Base-by-base conservation (phyloP, 2,888 invertebrate genomes). In the Prosapia bicincta region DNA sequence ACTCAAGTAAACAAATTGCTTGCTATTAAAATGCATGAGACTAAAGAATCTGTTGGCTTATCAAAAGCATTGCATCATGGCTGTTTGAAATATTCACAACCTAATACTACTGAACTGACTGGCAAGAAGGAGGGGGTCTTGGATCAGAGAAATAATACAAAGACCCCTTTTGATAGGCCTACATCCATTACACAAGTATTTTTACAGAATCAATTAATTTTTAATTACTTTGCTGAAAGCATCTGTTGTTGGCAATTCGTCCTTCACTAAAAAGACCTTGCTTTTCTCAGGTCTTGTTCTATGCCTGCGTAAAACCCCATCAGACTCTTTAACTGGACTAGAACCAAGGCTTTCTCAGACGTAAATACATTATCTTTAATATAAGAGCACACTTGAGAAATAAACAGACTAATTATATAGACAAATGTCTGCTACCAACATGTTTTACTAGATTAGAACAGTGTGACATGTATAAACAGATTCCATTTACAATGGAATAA, bases 201-300 rank as follows among this genome's bases (percentile, higher is more conserved):
- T 67, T 25, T 67, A 67, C 13, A 67, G 67, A 67, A 67, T 67
- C 13, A n/a, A 67, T 26, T 67, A 67, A 26, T 67, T 67, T 67
- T 67, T 26, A 67, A 67, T 26, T 67, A 26, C 5, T 7, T n/a
- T 7, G 9, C 26, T 67, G 54, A 54, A 54, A 54, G 54, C 54
- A 54, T 20, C 20, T 20, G 54, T 54, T 54, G 54, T 38, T 2
- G 5, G 30, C 30, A 30, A 30, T 30, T 5, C 20, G 54, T 54
- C 54, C 54, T 54, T 13, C 5, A 20, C n/a, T 54, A 5, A 20
- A 13, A 38, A 7, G 15, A 38, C 54, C 54, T 54, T 54, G 54
- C 2, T 5, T n/a, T n/a, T n/a, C n/a, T n/a, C n/a, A n/a, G n/a
- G n/a, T n/a, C n/a, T n/a, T n/a, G n/a, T n/a, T n/a, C n/a, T n/a